These are phyloP conservation scores for Lophura nycthemera DNA, from an alignment of 2,113 vertebrate species.

Conservation along the genomic window DNA sequence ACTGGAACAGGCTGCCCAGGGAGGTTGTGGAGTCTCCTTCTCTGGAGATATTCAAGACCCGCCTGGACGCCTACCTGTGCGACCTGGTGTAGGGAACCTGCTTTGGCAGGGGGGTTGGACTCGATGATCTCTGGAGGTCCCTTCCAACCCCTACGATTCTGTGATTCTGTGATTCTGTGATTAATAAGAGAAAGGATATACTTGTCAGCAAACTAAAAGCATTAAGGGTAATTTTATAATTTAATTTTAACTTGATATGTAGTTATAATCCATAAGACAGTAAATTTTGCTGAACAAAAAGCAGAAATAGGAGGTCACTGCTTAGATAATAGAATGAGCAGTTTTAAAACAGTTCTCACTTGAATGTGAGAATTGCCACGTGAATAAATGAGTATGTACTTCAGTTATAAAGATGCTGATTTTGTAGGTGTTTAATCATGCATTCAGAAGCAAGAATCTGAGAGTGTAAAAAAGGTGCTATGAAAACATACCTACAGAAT, in stretches of 20 bases:
- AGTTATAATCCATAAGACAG: neutral
- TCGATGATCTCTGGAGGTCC: too few species aligned
- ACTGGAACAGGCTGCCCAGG: too few species aligned
- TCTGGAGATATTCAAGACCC: too few species aligned
- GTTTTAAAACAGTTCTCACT: neutral
- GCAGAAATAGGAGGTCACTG: neutral
- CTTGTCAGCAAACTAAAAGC: neutral
- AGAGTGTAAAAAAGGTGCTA: neutral
- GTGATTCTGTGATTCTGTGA: too few species aligned
- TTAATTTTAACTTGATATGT: neutral
- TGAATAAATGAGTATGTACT: neutral
- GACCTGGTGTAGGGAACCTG: too few species aligned
- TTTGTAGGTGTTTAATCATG: neutral
- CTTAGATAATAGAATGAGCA: neutral
- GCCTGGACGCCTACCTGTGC: too few species aligned
- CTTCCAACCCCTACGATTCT: too few species aligned
- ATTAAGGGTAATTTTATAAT: neutral
- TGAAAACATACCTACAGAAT: neutral
- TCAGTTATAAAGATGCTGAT: neutral
- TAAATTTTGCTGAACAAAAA: neutral
- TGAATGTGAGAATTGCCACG: neutral
- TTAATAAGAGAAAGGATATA: neutral
- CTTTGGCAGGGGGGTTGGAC: too few species aligned
- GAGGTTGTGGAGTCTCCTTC: too few species aligned
- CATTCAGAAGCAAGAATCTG: constrained; percentile 2